Conservation (phyloP, 2,797 vertebrate species). For the Melanotaenia trifasciata region DNA sequence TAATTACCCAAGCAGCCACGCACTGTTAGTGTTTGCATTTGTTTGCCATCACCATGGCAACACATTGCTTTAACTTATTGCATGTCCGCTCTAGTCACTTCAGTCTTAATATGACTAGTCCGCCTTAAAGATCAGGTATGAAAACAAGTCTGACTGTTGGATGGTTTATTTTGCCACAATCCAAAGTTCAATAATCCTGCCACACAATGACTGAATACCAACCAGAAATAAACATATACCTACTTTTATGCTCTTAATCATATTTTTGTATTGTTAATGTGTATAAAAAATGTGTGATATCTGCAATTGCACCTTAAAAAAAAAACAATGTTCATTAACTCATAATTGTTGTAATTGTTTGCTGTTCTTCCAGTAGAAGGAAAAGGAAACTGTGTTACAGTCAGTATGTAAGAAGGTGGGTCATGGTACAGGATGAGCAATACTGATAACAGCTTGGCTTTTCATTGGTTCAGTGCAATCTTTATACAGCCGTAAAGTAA, state of each 20-base stretch:
- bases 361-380: constrained; percentile 35
- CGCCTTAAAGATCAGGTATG: constrained; percentile 38
- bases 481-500: constrained; percentile 47
- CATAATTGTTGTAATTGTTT: constrained; percentile 36
- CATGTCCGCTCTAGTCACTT: constrained; percentile 23
- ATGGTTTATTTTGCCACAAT: constrained; percentile 10
- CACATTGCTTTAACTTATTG: constrained; percentile 31
- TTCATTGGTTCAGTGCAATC: constrained; percentile 23
- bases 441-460: constrained; percentile 41
- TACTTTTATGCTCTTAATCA: background rate
- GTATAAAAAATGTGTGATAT: background rate
- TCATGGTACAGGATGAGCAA: constrained; percentile 23
- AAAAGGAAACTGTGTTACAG: constrained; percentile 21
- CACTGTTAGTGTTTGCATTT: background rate
- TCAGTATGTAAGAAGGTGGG: constrained; percentile 27
- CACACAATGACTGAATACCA: constrained; percentile 31
- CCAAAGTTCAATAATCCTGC: background rate
- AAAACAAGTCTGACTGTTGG: constrained; percentile 5
- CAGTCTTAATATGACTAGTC: constrained; percentile 27
- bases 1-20: background rate
- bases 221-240: background rate
- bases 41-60: constrained; percentile 26
- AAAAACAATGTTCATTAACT: background rate
- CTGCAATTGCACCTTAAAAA: background rate
- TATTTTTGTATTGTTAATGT: constrained; percentile 25